Conservation (phyloP, 2,888 invertebrate genomes). For the Monoplex corrugatus region DNA sequence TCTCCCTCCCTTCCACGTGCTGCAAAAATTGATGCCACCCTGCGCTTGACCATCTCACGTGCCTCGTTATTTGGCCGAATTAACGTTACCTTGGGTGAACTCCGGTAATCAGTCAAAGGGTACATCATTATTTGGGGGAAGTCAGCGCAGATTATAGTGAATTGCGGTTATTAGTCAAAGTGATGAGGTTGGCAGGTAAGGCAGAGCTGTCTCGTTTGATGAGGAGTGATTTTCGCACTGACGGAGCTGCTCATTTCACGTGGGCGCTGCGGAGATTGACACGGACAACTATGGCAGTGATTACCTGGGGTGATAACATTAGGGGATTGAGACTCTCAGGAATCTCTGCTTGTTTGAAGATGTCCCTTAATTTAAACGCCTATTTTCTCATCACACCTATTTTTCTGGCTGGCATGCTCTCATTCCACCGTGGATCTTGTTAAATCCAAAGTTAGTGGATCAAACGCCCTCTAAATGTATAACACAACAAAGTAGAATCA, state of each 20-base stretch:
- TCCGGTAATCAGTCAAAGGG: conserved; percentile 33
- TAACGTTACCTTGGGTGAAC: conserved; percentile 21
- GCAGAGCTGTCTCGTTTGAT: conserved; percentile 29
- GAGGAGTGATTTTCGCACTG: conserved; percentile 38
- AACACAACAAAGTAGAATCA: too few species aligned
- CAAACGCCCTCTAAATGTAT: too few species aligned
- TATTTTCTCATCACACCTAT: too few species aligned
- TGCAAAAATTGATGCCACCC: conserved; percentile 28
- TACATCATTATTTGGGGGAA: neutral
- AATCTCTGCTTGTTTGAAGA: too few species aligned
- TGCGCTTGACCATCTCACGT: neutral
- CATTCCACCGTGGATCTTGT: too few species aligned
- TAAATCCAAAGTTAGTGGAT: too few species aligned
- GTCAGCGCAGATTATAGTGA: conserved; percentile 7
- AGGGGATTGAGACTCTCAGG: too few species aligned
- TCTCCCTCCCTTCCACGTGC: neutral
- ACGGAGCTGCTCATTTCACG: conserved; percentile 37
- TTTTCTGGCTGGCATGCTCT: too few species aligned
- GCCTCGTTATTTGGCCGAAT: conserved; percentile 25
- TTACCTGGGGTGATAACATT: conserved; percentile 29
- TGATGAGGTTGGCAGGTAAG: conserved; percentile 21
- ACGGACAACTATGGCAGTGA: conserved; percentile 15
- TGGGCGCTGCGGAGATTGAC: neutral
- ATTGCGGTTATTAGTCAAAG: conserved; percentile 43
- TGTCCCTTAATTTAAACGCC: too few species aligned